Evolutionary conservation across 2,888 invertebrate species (phyloP).

Genomic region (Drosophila setosimentum): DNA sequence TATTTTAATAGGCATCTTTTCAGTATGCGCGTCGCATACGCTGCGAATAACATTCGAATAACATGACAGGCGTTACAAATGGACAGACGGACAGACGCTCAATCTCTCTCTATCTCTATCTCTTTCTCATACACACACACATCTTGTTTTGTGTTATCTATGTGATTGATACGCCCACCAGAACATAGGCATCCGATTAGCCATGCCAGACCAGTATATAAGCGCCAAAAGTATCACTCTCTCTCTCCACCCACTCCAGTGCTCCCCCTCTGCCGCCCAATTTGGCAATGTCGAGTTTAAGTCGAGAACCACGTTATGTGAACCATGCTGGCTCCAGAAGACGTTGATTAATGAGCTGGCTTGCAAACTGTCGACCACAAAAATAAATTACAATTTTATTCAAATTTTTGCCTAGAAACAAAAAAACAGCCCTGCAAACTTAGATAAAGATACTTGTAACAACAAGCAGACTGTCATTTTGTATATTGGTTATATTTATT

Average conservation of each 20-base stretch:
- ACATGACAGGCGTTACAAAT: constrained; percentile 66
- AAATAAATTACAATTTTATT: constrained; percentile 77
- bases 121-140: not conserved
- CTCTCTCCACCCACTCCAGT: not conserved
- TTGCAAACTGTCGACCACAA: constrained; percentile 62
- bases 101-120: not conserved
- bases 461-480: not conserved
- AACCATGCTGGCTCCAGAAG: constrained; percentile 31
- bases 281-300: constrained; percentile 22
- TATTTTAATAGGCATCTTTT: constrained; percentile 27
- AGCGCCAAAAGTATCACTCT: constrained; percentile 15
- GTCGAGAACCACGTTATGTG: constrained; percentile 46
- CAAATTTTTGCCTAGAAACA: constrained; percentile 51
- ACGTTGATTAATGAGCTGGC: constrained; percentile 73
- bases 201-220: constrained; percentile 55
- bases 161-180: constrained; percentile 74
- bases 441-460: not conserved
- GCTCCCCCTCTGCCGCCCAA: not conserved
- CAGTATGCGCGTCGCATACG: constrained; percentile 60
- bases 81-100: constrained; percentile 14
- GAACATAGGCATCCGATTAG: constrained; percentile 60
- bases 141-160: constrained; percentile 2
- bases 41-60: constrained; percentile 63
- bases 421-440: not conserved
- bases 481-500: not conserved